phyloP scores from a whole-genome alignment of 2,113 vertebrate genomes.

The crab-eating macaque (Macaca fascicularis) region T2T-MFA8v1.1 NC_088379.1:132191001-132191500 shows the following conservation, averaged over 20 bases:
- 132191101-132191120: not conserved
- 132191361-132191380: conserved; percentile 28
- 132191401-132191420: conserved; percentile 8
- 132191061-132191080: not conserved
- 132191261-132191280: not conserved
- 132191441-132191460: not conserved
- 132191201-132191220: not conserved
- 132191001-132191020: not conserved
- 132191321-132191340: conserved; percentile 24
- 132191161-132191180: not conserved
- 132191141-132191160: not conserved
- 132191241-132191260: not conserved
- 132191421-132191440: conserved; percentile 4
- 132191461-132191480: not conserved
- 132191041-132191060: not conserved
- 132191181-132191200: not conserved
- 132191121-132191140: not conserved
- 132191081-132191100: not conserved
- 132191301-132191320: conserved; percentile 34
- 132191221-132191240: not conserved
- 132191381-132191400: conserved; percentile 58
- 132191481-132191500: not conserved
- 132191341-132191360: conserved; percentile 56
- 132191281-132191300: not conserved
- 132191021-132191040: not conserved